Conservation (phyloP, 2,113 vertebrate genomes). For the Gobius niger region DNA sequence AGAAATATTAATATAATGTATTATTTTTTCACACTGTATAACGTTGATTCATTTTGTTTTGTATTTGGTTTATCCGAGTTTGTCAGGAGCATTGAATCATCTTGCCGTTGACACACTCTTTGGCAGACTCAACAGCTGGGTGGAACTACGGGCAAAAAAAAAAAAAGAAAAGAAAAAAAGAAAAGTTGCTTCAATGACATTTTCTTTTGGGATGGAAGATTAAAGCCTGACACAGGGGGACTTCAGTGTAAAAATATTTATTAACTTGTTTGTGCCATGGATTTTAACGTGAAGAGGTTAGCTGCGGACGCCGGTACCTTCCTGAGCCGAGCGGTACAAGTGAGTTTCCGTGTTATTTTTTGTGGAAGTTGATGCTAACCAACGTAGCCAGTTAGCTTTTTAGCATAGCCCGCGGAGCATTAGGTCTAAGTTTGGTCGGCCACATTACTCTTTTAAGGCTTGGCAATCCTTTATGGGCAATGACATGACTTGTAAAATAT, state of each 20-base stretch:
- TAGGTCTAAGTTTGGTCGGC: background rate
- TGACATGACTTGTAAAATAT: no score
- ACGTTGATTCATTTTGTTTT: background rate
- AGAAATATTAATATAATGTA: no score
- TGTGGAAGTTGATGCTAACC: slow-evolving; percentile 19
- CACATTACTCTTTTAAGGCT: slow-evolving; percentile 2
- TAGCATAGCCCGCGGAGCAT: slow-evolving; percentile 13
- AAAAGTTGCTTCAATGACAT: slow-evolving; percentile 60
- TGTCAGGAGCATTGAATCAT: background rate
- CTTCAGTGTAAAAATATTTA: background rate
- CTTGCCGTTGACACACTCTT: slow-evolving; percentile 41
- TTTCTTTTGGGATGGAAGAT: slow-evolving; percentile 52
- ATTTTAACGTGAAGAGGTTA: slow-evolving; percentile 93
- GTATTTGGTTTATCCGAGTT: background rate
- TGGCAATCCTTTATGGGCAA: background rate
- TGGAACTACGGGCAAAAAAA: slow-evolving; percentile 52
- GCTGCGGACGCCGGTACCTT: slow-evolving; percentile 95
- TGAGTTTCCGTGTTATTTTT: slow-evolving; percentile 56
- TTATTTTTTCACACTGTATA: background rate
- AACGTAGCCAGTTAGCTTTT: slow-evolving; percentile 42
- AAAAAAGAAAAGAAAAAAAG: slow-evolving; percentile 10
- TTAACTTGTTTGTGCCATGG: slow-evolving; percentile 76
- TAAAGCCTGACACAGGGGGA: slow-evolving; percentile 13
- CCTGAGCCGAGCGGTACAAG: slow-evolving; percentile 92
- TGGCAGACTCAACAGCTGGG: slow-evolving; percentile 66